These are phyloP conservation scores for Brachionus angularis DNA, from an alignment of 1,140 invertebrate genomes.

Conservation along the genomic window DNA sequence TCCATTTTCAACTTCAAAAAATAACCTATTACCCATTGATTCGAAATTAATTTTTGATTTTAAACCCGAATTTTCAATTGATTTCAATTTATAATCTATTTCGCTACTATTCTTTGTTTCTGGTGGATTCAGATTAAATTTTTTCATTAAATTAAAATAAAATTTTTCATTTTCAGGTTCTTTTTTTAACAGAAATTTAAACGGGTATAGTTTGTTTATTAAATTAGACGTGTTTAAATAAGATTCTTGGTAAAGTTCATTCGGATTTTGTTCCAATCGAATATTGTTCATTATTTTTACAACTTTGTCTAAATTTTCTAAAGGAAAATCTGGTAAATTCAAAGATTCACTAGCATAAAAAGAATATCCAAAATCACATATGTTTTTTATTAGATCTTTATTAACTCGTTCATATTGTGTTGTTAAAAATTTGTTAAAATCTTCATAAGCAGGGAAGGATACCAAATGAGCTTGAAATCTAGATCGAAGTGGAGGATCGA, in stretches of 20 bases:
- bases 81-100: too few relatives aligned
- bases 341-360: slow-evolving; percentile 68
- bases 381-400: slow-evolving; percentile 51
- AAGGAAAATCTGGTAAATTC: slow-evolving; percentile 80
- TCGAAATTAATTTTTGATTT: neutral
- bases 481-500: slow-evolving; percentile 89
- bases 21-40: neutral
- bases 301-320: slow-evolving; percentile 71
- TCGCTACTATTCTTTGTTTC: too few relatives aligned
- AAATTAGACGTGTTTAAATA: slow-evolving; percentile 65
- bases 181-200: slow-evolving; percentile 68
- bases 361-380: slow-evolving; percentile 72
- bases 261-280: too few relatives aligned
- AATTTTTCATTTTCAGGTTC: slow-evolving; percentile 71
- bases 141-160: slow-evolving; percentile 62
- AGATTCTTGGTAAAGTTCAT: too few relatives aligned
- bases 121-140: too few relatives aligned
- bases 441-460: slow-evolving; percentile 57
- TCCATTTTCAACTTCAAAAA: neutral
- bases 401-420: neutral
- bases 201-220: slow-evolving; percentile 76
- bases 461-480: slow-evolving; percentile 88
- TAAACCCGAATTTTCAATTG: too few relatives aligned
- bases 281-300: slow-evolving; percentile 70
- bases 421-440: slow-evolving; percentile 43